Conservation (phyloP, 2,113 vertebrate genomes). For the Lophura nycthemera region DNA sequence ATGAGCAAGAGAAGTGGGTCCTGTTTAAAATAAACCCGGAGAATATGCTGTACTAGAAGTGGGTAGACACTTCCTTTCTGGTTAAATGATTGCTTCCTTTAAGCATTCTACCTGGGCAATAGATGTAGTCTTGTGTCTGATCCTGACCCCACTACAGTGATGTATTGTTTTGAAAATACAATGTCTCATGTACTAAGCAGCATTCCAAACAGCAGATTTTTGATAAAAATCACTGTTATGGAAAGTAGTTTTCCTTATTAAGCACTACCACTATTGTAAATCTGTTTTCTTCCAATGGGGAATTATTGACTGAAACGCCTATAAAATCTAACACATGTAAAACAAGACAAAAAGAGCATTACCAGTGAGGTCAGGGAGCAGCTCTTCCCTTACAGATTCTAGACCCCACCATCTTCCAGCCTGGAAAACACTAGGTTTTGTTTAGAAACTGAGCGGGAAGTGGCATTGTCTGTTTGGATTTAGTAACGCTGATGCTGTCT, state of each 20-base stretch:
- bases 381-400: background rate
- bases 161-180: background rate
- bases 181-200: background rate
- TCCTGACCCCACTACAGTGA: background rate
- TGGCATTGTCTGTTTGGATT: background rate
- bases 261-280: background rate
- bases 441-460: background rate
- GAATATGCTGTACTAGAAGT: background rate
- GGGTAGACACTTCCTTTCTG: background rate
- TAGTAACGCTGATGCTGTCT: background rate
- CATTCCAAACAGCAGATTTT: background rate
- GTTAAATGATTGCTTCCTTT: background rate
- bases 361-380: background rate
- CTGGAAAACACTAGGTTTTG: background rate
- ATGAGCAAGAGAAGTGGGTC: background rate
- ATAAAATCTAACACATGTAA: rapidly evolving
- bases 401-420: background rate
- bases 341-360: background rate
- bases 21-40: background rate
- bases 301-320: background rate
- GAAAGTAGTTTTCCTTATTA: background rate
- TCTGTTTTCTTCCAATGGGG: background rate
- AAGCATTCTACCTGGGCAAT: background rate
- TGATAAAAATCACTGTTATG: background rate
- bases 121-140: background rate